Evolutionary conservation across 2,888 invertebrate species (phyloP), one percentile per base, ranked within the genome.

Genomic region (Rapana venosa): DNA sequence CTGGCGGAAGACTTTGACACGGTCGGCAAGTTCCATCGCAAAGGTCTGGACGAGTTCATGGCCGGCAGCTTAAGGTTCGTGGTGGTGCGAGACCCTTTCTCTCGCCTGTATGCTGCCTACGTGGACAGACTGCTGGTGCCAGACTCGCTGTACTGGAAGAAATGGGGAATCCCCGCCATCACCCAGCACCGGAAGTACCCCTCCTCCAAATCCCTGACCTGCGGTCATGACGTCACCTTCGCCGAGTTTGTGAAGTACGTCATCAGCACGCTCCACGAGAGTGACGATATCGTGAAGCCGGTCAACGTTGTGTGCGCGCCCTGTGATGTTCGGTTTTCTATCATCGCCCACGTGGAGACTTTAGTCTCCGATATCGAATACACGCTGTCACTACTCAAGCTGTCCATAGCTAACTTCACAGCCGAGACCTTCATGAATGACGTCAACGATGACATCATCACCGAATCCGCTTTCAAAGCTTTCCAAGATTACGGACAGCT

Each of bases 151-250:
- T 93, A 91, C 89, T 92, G 92, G 92, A 47, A 58, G 11, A 15
- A 83, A 0, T 90, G 92, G 84, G 91, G 92, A 4, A 58, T 86
- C 6, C 87, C 87, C 8, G 92, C 92, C 17, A 91, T 93, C 15
- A 84, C 58, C 35, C 17, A 81, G 17, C 87, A 88, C 61, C 88
- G 93, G 20, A 58, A 66, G 26, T 91, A 91, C 26, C 88, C 93
- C 0, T 88, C 91, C 1, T 15, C 85, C 13, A 70, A 87, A 15
- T 90, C 92, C 4, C 58, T 91, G 77, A 17, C 2, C 26, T 93
- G 93, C 84, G 93, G 93, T 22, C 91, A 93, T 87, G 92, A 93
- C 77, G 90, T 92, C n/a, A 92, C 92, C 6, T 93, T 93, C 32
- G 47, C 86, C 17, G 93, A 93, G 84, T 93, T 92, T 88, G 83